These are phyloP conservation scores for Mallotus villosus DNA, from an alignment of 2,797 vertebrate genomes.

Conservation along the genomic window DNA sequence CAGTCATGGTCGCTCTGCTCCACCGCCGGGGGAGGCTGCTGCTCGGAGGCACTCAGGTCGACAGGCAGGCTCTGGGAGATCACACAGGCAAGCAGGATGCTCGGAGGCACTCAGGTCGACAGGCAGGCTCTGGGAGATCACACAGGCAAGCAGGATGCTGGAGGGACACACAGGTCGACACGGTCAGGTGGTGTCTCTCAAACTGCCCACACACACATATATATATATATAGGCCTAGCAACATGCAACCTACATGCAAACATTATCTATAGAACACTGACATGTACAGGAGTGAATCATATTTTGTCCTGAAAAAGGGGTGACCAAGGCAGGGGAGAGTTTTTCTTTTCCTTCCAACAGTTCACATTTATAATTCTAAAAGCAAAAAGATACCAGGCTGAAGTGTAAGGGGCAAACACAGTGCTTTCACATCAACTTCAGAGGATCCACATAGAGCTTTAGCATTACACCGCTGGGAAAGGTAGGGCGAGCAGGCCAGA, in stretches of 20 bases:
- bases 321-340: too few species aligned
- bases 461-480: too few species aligned
- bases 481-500: background rate
- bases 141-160: constrained; percentile 59
- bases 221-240: background rate
- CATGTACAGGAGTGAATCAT: too few species aligned
- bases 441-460: too few species aligned
- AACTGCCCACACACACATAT: background rate
- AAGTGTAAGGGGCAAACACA: too few species aligned
- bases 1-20: constrained; percentile 87
- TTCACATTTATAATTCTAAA: too few species aligned
- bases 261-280: too few species aligned
- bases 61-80: constrained; percentile 63
- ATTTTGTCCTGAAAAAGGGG: too few species aligned
- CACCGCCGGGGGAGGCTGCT: constrained; percentile 53
- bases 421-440: too few species aligned
- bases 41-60: constrained; percentile 62
- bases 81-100: constrained; percentile 63
- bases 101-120: constrained; percentile 63
- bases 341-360: too few species aligned
- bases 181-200: constrained; percentile 3
- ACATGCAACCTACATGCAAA: background rate
- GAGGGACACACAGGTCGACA: background rate
- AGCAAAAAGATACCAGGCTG: too few species aligned
- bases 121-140: constrained; percentile 62